These are phyloP conservation scores for Drosophila sturtevanti DNA, from an alignment of 1,140 invertebrate species.

Conservation along the genomic window DNA sequence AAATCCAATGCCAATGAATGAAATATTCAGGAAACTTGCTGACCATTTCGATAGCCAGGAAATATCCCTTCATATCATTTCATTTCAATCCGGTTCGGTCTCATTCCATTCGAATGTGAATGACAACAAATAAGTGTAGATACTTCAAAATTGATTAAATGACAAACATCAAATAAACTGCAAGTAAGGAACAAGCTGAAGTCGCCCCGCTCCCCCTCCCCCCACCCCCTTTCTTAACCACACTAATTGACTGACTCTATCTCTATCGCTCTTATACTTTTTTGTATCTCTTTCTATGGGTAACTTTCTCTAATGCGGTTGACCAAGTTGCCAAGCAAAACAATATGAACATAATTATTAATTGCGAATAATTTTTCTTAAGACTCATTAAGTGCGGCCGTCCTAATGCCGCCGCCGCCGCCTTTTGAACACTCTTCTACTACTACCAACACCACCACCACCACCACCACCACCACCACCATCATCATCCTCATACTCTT, in stretches of 20 bases:
- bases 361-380: conserved; percentile 72
- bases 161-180: conserved; percentile 63
- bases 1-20: background rate
- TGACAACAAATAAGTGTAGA: conserved; percentile 29
- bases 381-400: conserved; percentile 64
- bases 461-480: background rate
- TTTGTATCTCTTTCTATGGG: background rate
- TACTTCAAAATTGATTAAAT: conserved; percentile 56
- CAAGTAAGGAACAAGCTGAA: conserved; percentile 30
- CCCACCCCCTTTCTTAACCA: background rate
- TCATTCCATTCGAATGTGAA: background rate
- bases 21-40: background rate
- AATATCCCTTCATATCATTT: background rate
- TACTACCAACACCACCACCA: too few species aligned
- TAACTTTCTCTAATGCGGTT: conserved; percentile 19
- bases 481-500: background rate
- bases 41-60: background rate
- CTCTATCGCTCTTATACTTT: background rate
- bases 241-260: conserved; percentile 19
- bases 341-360: conserved; percentile 72
- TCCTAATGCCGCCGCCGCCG: conserved; percentile 40
- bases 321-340: conserved; percentile 31
- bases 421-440: conserved; percentile 8
- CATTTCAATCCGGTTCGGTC: background rate
- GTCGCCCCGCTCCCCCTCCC: background rate